Conservation (phyloP, 1,140 invertebrate genomes). For the Phocides pigmalion region DNA sequence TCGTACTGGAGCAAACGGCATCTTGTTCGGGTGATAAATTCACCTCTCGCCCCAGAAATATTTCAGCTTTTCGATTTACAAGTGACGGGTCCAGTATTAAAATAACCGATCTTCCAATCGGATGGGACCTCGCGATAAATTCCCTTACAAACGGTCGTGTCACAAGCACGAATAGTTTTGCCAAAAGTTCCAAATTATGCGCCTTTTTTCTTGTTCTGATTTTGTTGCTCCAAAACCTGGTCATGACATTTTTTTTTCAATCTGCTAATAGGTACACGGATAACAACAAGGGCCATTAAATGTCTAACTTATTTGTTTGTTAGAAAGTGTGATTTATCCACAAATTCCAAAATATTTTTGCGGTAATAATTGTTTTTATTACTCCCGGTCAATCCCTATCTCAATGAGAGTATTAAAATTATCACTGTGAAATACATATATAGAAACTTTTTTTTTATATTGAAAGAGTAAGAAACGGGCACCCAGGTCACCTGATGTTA, state of each 20-base stretch:
- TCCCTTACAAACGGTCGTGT: slow-evolving; percentile 24
- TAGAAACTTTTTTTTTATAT: too few relatives aligned
- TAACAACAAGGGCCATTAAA: too few relatives aligned
- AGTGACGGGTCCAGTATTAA: slow-evolving; percentile 33
- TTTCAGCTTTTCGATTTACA: slow-evolving; percentile 34
- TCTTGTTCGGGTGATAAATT: slow-evolving; percentile 28
- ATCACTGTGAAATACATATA: too few relatives aligned
- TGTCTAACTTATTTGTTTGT: too few relatives aligned
- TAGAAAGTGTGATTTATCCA: too few relatives aligned
- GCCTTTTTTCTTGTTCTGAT: slow-evolving; percentile 11
- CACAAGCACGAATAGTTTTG: slow-evolving; percentile 44
- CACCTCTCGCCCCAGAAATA: slow-evolving; percentile 29
- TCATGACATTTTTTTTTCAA: background rate
- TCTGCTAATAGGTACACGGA: slow-evolving; percentile 22
- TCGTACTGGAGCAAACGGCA: slow-evolving; percentile 12
- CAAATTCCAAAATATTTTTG: too few relatives aligned
- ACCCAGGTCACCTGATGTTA: too few relatives aligned
- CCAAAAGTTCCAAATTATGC: slow-evolving; percentile 35
- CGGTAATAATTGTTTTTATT: too few relatives aligned
- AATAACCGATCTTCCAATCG: slow-evolving; percentile 31
- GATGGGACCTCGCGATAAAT: slow-evolving; percentile 24
- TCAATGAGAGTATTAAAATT: too few relatives aligned
- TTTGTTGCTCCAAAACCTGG: background rate
- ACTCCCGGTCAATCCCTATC: too few relatives aligned
- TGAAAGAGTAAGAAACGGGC: too few relatives aligned